These are phyloP conservation scores for Hetaerina titia DNA, from an alignment of 2,888 invertebrate species.

Conservation along the genomic window DNA sequence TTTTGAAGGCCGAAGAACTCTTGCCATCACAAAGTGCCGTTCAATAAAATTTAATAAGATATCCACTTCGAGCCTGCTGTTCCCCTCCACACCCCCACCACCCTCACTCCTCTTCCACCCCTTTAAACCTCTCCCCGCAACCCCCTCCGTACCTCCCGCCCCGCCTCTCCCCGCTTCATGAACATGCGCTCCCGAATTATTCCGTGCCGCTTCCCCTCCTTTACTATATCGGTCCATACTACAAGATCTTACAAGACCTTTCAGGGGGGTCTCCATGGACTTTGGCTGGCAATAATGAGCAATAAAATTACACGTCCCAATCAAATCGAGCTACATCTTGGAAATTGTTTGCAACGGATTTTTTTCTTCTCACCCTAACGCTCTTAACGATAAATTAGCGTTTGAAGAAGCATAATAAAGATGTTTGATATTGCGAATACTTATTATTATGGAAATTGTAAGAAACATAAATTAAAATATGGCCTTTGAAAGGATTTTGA, in stretches of 20 bases:
- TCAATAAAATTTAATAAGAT: conserved; percentile 66
- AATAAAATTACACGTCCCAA: neutral
- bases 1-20: conserved; percentile 63
- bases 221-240: neutral
- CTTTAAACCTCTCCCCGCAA: conserved; percentile 69
- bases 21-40: conserved; percentile 66
- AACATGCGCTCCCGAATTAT: conserved; percentile 73
- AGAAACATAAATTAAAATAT: too few relatives aligned
- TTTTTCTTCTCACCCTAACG: too few relatives aligned
- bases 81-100: conserved; percentile 73
- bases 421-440: too few relatives aligned
- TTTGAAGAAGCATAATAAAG: too few relatives aligned
- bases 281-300: neutral
- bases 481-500: too few relatives aligned
- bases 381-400: too few relatives aligned
- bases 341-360: neutral
- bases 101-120: conserved; percentile 49
- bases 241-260: neutral
- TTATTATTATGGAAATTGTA: too few relatives aligned
- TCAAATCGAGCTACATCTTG: neutral
- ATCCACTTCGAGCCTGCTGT: conserved; percentile 73
- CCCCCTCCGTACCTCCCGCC: conserved; percentile 69
- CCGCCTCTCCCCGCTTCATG: conserved; percentile 68
- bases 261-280: neutral
- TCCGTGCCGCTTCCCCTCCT: conserved; percentile 76